Conservation (phyloP, 23 tunicate species). For the Styela clava region DNA sequence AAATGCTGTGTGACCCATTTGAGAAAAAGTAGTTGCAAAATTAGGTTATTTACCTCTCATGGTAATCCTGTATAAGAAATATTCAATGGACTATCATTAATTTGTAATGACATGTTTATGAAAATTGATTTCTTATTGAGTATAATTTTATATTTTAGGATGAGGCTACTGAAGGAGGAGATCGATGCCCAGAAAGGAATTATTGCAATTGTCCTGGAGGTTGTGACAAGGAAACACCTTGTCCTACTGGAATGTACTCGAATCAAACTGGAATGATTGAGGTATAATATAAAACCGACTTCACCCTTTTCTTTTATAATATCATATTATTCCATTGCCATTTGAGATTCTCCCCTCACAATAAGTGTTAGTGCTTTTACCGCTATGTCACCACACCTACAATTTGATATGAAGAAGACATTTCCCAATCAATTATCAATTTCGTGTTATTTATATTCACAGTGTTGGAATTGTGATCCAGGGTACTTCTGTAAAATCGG, state of each 20-base stretch:
- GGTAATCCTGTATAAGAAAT: no score
- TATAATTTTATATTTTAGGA: constrained; percentile 5
- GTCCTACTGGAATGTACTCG: constrained; percentile 65
- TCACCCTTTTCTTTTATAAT: background rate
- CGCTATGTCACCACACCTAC: no score
- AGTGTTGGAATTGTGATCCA: constrained; percentile 69
- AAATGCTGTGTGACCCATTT: no score
- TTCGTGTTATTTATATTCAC: constrained; percentile 11
- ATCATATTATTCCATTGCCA: background rate
- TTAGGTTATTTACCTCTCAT: no score
- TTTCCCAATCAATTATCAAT: no score
- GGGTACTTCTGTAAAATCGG: constrained; percentile 61
- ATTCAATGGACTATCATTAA: no score
- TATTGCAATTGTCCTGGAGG: constrained; percentile 61
- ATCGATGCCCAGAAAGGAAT: constrained; percentile 54
- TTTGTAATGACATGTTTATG: no score
- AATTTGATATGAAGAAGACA: no score
- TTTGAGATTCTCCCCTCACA: no score
- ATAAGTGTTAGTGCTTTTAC: no score
- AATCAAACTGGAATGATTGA: constrained; percentile 53
- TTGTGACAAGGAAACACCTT: constrained; percentile 38
- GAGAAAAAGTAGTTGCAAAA: no score
- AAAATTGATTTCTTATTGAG: no score
- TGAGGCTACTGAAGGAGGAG: constrained; percentile 51
- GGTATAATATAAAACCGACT: constrained; percentile 21